Percentiles rank a stretch among this genome's conserved stretches.
These are phyloP conservation scores for Tiaroga cobitis DNA, from an alignment of 2,797 vertebrate species.

Conservation along the genomic window DNA sequence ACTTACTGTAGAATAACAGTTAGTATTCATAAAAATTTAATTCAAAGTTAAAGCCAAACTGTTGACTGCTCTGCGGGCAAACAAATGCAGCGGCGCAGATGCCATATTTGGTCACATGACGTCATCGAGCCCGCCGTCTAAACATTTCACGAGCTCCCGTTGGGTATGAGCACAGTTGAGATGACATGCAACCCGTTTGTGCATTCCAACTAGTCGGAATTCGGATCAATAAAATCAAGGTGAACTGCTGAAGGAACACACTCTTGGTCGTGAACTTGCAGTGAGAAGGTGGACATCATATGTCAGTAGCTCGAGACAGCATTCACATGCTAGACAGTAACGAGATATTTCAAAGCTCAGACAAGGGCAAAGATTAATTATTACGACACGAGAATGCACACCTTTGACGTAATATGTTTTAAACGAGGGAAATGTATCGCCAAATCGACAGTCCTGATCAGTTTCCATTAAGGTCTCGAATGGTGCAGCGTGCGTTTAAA, in stretches of 20 bases:
- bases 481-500: slow-evolving; percentile 41
- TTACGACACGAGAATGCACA: slow-evolving; percentile 24
- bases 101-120: slow-evolving; percentile 58
- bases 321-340: slow-evolving; percentile 35
- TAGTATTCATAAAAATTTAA: background rate
- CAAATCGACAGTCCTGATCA: background rate
- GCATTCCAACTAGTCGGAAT: background rate
- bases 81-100: slow-evolving; percentile 48
- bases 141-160: slow-evolving; percentile 51
- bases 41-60: slow-evolving; percentile 44
- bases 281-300: slow-evolving; percentile 19
- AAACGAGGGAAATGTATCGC: background rate
- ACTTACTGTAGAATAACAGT: slow-evolving; percentile 11
- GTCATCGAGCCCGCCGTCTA: slow-evolving; percentile 58
- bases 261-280: slow-evolving; percentile 2
- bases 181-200: slow-evolving; percentile 17
- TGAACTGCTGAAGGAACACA: background rate
- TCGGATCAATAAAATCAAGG: background rate
- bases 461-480: slow-evolving; percentile 17
- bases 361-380: slow-evolving; percentile 30
- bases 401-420: slow-evolving; percentile 20
- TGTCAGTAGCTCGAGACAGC: slow-evolving; percentile 20
- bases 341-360: slow-evolving; percentile 29
- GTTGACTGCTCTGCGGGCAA: slow-evolving; percentile 43
- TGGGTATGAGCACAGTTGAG: slow-evolving; percentile 8